phyloP scores from a whole-genome alignment of 53 echinoderm and acorn worm species.

The Mesocentrotus franciscanus region DNA sequence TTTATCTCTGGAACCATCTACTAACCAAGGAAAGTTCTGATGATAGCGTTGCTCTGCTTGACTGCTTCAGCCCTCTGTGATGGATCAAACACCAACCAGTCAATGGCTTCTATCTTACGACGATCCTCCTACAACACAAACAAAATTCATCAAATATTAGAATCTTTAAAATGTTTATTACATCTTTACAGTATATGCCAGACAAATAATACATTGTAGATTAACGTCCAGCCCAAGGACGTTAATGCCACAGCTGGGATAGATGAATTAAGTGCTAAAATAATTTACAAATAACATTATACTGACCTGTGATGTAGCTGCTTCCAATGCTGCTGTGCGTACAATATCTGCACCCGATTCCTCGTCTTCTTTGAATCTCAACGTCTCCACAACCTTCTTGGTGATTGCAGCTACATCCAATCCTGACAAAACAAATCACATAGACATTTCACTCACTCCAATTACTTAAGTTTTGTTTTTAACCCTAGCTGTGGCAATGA shows the following conservation, averaged over 20 bases:
- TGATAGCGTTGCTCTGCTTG: constrained; percentile 97
- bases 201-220: no score
- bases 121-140: constrained; percentile 83
- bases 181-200: no score
- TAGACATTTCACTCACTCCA: background rate
- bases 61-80: constrained; percentile 92
- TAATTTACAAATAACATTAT: no score
- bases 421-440: constrained; percentile 57
- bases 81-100: constrained; percentile 99
- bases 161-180: background rate
- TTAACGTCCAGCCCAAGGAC: no score
- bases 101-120: constrained; percentile 94
- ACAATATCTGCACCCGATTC: constrained; percentile 67
- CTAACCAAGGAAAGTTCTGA: constrained; percentile 95
- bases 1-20: no score
- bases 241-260: no score
- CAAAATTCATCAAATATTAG: background rate
- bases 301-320: constrained; percentile 87
- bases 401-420: constrained; percentile 94
- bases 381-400: constrained; percentile 95
- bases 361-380: constrained; percentile 78
- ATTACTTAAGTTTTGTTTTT: background rate
- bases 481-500: background rate
- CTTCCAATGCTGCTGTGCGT: constrained; percentile 75
- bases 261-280: no score